Evolutionary conservation across 2,888 invertebrate species (phyloP), one percentile per base, ranked within the genome.

Genomic region (Mesopsocus fuscifrons): DNA sequence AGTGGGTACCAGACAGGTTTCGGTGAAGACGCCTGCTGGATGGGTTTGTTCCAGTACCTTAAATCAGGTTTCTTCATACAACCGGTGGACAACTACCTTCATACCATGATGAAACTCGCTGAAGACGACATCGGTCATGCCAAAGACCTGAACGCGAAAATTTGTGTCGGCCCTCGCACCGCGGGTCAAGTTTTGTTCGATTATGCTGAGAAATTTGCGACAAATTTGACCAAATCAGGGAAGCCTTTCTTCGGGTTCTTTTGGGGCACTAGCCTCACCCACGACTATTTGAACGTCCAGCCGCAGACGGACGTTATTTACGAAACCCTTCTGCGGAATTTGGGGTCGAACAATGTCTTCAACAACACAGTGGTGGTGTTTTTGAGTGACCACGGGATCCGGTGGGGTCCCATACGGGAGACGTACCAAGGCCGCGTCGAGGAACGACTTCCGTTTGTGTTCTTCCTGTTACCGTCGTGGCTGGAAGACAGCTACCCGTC

Each of bases 331-430:
- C 60, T 89, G 42, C 57, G 60, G 46, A 58, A 62, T 45, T 56
- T 79, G 41, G 60, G 71, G 30, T 51, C 58, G 1, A 56, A 63
- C 2, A 65, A 67, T 2, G 61, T 71, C 43, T 61, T 84, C 43
- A 69, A 80, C 42, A 67, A 72, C 20, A 83, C 84, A 0, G 66
- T 74, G 34, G 52, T 88, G 42, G 58, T 85, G 8, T 55, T 69
- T 34, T 66, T 89, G 65, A 89, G 89, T 58, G 92, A 92, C 56
- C 92, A 92, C 55, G 92, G 92, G 0, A 74, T 88, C 45, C 65
- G 91, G 47, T 89, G 82, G 77, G 91, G 89, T 2, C 68, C 68
- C 5, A 85, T 88, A 51, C 68, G 88, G 8, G 66, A 69, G 50
- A 89, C 89, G 0, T 83, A 80, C 59, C 84, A 89, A 60, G 85